Percentiles rank a stretch among this genome's conserved stretches.
Conservation (phyloP, 2,797 vertebrate genomes). For the Anniella stebbinsi region DNA sequence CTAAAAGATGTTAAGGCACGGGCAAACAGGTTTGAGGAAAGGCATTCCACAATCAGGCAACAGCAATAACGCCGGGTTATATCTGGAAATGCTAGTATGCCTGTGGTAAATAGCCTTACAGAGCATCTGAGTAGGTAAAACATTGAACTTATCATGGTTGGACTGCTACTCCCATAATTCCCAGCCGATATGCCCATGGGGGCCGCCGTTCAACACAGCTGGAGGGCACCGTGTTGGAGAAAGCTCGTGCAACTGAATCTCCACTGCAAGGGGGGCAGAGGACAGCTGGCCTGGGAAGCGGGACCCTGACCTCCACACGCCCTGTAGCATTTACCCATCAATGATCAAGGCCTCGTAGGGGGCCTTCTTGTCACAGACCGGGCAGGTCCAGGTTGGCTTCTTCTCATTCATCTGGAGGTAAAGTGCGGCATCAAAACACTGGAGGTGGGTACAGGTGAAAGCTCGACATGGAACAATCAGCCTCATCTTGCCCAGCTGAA, state of each 20-base stretch:
- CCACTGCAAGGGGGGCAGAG: background rate
- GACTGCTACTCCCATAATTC: too few relatives aligned
- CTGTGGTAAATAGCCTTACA: too few relatives aligned
- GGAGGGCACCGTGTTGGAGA: too few relatives aligned
- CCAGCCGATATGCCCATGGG: too few relatives aligned
- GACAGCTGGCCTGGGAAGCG: background rate
- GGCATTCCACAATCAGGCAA: too few relatives aligned
- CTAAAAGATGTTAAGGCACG: too few relatives aligned
- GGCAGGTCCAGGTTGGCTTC: conserved; percentile 83
- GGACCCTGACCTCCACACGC: background rate
- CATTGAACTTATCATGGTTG: too few relatives aligned
- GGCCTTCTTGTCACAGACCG: conserved; percentile 82
- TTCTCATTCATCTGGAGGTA: conserved; percentile 85
- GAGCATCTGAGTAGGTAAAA: too few relatives aligned
- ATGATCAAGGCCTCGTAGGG: conserved; percentile 57
- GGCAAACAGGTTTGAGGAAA: too few relatives aligned
- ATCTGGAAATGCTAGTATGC: too few relatives aligned
- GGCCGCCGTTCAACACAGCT: too few relatives aligned
- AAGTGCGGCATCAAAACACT: conserved; percentile 82
- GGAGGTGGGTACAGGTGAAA: conserved; percentile 80
- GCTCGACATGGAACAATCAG: conserved; percentile 79
- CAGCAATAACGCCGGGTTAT: too few relatives aligned
- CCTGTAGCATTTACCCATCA: conserved; percentile 35
- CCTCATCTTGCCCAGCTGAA: conserved; percentile 81
- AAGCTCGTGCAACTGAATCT: background rate